phyloP scores from a whole-genome alignment of 1,140 invertebrate species.

The Danaus melanippus region DNA sequence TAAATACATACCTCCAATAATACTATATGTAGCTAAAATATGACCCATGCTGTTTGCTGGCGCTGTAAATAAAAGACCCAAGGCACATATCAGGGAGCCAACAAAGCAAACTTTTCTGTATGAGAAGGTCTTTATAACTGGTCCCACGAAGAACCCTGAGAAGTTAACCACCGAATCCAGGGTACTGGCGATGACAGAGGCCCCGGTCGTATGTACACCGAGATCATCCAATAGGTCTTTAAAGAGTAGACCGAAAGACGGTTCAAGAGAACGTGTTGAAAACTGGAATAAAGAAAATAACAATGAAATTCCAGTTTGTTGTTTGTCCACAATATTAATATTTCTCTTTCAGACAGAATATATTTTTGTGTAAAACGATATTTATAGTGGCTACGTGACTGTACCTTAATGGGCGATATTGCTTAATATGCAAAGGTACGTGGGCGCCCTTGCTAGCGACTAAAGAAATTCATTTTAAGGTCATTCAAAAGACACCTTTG shows the following conservation, averaged over 20 bases:
- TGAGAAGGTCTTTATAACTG: constrained; percentile 80
- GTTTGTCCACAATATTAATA: no score
- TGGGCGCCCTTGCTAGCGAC: constrained; percentile 1
- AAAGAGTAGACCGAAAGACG: constrained; percentile 84
- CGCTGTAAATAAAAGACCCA: constrained; percentile 78
- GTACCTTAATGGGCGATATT: no score
- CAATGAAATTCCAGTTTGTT: no score
- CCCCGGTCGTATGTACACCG: constrained; percentile 79
- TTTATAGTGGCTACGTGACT: no score
- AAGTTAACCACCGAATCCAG: constrained; percentile 84
- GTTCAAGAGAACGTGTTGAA: constrained; percentile 81
- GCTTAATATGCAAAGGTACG: neutral
- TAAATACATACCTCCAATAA: constrained; percentile 77
- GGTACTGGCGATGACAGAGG: constrained; percentile 80
- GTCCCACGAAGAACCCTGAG: constrained; percentile 82
- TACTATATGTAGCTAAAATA: constrained; percentile 82
- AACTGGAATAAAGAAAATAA: constrained; percentile 72
- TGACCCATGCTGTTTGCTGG: constrained; percentile 80
- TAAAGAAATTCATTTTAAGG: neutral
- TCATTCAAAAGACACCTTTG: no score
- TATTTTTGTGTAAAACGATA: constrained; percentile 3
- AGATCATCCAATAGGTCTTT: constrained; percentile 78
- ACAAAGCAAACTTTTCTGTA: constrained; percentile 81
- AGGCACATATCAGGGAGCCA: constrained; percentile 76
- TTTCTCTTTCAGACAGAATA: no score